These are phyloP conservation scores for Pangasianodon gigas DNA, from an alignment of 2,113 vertebrate species.

Conservation along the genomic window DNA sequence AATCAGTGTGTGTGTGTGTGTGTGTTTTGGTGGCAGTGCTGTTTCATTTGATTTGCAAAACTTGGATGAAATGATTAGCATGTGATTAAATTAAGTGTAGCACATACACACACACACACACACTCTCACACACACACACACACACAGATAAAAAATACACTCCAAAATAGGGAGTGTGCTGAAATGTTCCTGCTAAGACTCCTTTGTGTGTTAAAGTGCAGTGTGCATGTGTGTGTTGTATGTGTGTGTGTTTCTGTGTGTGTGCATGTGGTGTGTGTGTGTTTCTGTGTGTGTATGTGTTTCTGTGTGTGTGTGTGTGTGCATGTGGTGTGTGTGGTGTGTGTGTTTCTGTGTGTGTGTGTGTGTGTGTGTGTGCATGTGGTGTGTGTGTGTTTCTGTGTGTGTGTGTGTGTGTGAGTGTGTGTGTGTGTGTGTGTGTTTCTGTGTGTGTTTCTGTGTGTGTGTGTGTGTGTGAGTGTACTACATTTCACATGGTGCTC, in stretches of 20 bases:
- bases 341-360: not conserved
- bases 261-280: not conserved
- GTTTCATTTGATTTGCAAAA: not conserved
- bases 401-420: not conserved
- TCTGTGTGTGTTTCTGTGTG: not conserved
- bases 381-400: not conserved
- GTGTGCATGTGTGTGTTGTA: not conserved
- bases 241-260: not conserved
- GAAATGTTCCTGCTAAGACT: not conserved
- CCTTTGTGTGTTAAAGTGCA: not conserved
- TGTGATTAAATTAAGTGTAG: not conserved
- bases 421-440: not conserved
- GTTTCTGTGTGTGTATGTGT: not conserved
- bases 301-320: not conserved
- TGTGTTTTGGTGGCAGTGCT: not conserved
- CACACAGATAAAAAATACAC: not conserved
- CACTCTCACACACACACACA: not conserved
- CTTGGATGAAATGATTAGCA: not conserved
- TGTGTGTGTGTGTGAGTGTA: not conserved
- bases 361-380: not conserved
- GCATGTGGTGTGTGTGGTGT: not conserved
- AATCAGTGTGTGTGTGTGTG: conserved; percentile 13
- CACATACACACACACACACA: not conserved
- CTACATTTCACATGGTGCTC: not conserved
- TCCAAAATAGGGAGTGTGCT: not conserved